Percentiles rank a stretch among this genome's conserved stretches.
phyloP scores from a whole-genome alignment of 2,888 invertebrate genomes.

The Therioaphis trifolii region DNA sequence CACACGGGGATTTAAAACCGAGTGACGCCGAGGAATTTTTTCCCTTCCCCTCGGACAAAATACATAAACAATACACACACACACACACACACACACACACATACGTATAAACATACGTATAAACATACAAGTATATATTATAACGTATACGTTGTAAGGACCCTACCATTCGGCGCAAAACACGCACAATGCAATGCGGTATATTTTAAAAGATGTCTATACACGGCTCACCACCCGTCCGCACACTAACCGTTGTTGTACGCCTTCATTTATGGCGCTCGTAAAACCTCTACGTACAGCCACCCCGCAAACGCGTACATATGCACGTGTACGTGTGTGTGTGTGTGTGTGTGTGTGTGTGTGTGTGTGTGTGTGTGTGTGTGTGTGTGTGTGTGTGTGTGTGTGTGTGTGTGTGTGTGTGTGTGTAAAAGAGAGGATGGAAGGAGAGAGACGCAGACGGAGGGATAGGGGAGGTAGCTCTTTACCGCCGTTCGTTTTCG shows the following conservation, averaged over 20 bases:
- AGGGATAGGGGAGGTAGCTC: not conserved
- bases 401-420: not conserved
- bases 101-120: too few species aligned
- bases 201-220: constrained; percentile 43
- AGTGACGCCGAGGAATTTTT: not conserved
- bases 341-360: not conserved
- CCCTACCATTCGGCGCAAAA: constrained; percentile 2
- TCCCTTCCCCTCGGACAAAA: not conserved
- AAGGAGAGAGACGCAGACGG: too few species aligned
- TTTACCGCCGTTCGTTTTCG: not conserved
- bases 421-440: too few species aligned
- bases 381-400: not conserved
- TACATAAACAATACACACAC: not conserved
- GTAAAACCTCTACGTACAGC: constrained; percentile 2
- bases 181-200: constrained; percentile 39
- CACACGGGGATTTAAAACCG: not conserved
- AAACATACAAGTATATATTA: too few species aligned
- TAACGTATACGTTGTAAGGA: not conserved
- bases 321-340: not conserved
- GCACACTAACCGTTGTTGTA: constrained; percentile 5
- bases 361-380: not conserved
- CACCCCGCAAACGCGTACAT: not conserved
- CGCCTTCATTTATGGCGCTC: constrained; percentile 47
- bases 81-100: not conserved
- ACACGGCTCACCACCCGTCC: constrained; percentile 20